Percentiles rank a stretch among this genome's conserved stretches.
phyloP scores from a whole-genome alignment of 2,797 vertebrate genomes.

The Oryzias sinensis region DNA sequence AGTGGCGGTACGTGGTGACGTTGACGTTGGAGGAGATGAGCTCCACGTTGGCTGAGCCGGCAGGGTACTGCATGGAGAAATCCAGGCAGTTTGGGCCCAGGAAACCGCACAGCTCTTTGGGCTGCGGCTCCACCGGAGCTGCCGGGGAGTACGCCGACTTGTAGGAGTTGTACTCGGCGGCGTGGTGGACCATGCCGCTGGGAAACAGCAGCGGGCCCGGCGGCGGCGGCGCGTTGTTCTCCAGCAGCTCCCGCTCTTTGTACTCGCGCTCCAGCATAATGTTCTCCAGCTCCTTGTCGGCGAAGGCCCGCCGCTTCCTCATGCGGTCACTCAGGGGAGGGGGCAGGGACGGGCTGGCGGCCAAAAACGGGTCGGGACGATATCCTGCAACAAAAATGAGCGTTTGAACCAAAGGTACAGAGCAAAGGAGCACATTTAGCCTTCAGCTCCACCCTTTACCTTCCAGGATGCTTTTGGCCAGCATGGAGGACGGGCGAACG shows the following conservation, averaged over 20 bases:
- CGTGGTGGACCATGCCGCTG: constrained; percentile 80
- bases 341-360: constrained; percentile 82
- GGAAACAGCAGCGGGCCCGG: constrained; percentile 85
- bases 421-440: background rate
- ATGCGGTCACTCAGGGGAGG: constrained; percentile 96
- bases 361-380: constrained; percentile 87
- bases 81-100: constrained; percentile 86
- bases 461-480: constrained; percentile 98
- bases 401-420: background rate
- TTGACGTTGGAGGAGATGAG: constrained; percentile 96
- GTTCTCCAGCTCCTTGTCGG: constrained; percentile 96
- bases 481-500: constrained; percentile 89
- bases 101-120: constrained; percentile 87
- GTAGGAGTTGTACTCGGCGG: constrained; percentile 87
- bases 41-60: constrained; percentile 86
- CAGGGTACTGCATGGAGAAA: constrained; percentile 85
- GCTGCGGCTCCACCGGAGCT: constrained; percentile 68
- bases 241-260: constrained; percentile 93
- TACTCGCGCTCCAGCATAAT: constrained; percentile 98
- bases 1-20: constrained; percentile 93
- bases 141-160: constrained; percentile 82
- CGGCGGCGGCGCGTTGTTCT: constrained; percentile 81
- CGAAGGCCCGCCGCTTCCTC: constrained; percentile 96
- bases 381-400: constrained; percentile 80
- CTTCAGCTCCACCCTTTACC: constrained; percentile 62